A percentile compares a stretch with the other conserved stretches of the same genome.
These are phyloP conservation scores for Diarsia dahlii DNA, from an alignment of 2,888 invertebrate genomes.

Conservation along the genomic window DNA sequence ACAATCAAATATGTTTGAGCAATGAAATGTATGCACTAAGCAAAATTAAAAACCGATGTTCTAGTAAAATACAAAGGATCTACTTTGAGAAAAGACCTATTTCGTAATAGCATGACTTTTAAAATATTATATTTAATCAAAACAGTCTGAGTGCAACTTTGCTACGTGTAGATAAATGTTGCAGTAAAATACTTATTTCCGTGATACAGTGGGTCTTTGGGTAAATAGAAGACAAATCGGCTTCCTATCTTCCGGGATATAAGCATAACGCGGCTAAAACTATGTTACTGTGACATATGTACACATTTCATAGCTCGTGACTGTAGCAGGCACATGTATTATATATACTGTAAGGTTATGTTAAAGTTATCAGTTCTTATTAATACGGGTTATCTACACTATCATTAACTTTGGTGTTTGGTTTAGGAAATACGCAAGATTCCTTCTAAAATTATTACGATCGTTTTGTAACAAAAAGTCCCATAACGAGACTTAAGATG, in stretches of 20 bases:
- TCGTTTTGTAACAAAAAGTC: neutral
- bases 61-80: neutral
- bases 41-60: neutral
- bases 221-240: too few relatives aligned
- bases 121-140: neutral
- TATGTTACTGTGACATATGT: neutral
- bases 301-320: neutral
- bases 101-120: neutral
- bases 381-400: constrained; percentile 30
- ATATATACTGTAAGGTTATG: constrained; percentile 19
- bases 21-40: neutral
- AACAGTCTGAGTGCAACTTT: neutral
- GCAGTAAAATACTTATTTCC: too few relatives aligned
- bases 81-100: neutral
- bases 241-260: too few relatives aligned
- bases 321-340: neutral
- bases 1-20: constrained; percentile 30
- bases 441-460: constrained; percentile 3
- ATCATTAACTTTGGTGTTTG: constrained; percentile 34
- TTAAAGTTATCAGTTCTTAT: constrained; percentile 38
- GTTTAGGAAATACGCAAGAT: neutral
- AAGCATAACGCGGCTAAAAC: neutral
- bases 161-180: neutral
- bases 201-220: too few relatives aligned
- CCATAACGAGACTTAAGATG: neutral